Conservation (phyloP, 2,113 vertebrate genomes). For the Lasiurus borealis region DNA sequence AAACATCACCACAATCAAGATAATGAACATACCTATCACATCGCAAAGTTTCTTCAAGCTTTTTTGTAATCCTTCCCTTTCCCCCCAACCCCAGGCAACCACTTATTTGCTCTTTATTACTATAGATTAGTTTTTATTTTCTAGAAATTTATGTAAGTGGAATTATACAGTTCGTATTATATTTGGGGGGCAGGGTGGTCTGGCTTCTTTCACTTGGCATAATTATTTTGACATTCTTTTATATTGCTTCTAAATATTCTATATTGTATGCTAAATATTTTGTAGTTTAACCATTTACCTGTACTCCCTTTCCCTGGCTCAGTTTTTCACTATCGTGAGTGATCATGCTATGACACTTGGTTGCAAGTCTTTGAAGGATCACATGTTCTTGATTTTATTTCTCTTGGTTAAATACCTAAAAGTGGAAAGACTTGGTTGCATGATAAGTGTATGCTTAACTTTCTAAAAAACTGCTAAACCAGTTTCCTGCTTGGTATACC, state of each 20-base stretch:
- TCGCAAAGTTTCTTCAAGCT: background rate
- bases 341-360: background rate
- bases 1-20: background rate
- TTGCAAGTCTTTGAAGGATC: background rate
- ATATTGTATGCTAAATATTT: background rate
- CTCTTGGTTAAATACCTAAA: background rate
- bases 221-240: background rate
- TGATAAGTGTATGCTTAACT: background rate
- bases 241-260: background rate
- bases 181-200: background rate
- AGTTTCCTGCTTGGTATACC: background rate
- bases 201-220: background rate
- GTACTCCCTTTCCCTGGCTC: background rate
- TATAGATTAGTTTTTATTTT: conserved; percentile 20
- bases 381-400: background rate
- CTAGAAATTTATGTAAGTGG: background rate
- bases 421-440: background rate
- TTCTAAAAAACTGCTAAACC: too few relatives aligned
- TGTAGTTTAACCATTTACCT: background rate
- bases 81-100: background rate
- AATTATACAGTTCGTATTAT: background rate
- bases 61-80: background rate
- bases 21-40: background rate
- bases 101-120: background rate
- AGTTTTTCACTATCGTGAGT: background rate